Percentiles rank a stretch among this genome's conserved stretches.
phyloP scores from a whole-genome alignment of 2,888 invertebrate species.

The Lissonota sp. region DNA sequence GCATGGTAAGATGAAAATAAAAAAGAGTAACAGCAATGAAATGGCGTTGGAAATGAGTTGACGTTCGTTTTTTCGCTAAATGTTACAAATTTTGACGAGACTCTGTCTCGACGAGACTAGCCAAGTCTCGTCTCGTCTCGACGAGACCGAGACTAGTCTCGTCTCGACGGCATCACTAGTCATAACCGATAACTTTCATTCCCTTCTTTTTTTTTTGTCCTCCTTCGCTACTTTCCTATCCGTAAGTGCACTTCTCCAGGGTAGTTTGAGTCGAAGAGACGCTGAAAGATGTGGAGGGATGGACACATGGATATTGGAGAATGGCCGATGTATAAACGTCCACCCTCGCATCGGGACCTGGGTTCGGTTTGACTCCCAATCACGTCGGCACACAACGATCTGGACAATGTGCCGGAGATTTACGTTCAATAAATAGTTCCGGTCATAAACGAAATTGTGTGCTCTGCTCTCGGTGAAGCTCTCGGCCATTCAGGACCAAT shows the following conservation, averaged over 20 bases:
- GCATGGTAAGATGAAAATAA: too few relatives aligned
- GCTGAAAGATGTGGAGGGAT: conserved; percentile 11
- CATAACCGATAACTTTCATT: conserved; percentile 53
- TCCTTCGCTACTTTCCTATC: conserved; percentile 17
- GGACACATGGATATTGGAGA: conserved; percentile 25
- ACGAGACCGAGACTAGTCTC: too few relatives aligned
- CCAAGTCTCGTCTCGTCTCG: too few relatives aligned
- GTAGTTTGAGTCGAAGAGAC: conserved; percentile 44
- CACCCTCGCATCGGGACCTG: background rate
- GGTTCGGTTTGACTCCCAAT: conserved; percentile 18
- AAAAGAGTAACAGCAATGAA: too few relatives aligned
- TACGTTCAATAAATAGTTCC: conserved; percentile 66
- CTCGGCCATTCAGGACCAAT: conserved; percentile 15
- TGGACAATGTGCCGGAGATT: conserved; percentile 61
- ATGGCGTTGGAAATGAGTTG: too few relatives aligned
- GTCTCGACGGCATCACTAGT: too few relatives aligned
- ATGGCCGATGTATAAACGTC: conserved; percentile 1
- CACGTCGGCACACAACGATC: conserved; percentile 1
- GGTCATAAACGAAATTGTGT: conserved; percentile 66
- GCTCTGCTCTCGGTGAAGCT: conserved; percentile 50
- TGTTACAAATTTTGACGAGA: too few relatives aligned
- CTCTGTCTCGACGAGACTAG: too few relatives aligned
- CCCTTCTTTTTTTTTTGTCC: conserved; percentile 7
- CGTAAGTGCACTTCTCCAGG: conserved; percentile 51
- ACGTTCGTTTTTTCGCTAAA: too few relatives aligned